phyloP scores from a whole-genome alignment of 2,888 invertebrate genomes.

The Bombyx huttoni region DNA sequence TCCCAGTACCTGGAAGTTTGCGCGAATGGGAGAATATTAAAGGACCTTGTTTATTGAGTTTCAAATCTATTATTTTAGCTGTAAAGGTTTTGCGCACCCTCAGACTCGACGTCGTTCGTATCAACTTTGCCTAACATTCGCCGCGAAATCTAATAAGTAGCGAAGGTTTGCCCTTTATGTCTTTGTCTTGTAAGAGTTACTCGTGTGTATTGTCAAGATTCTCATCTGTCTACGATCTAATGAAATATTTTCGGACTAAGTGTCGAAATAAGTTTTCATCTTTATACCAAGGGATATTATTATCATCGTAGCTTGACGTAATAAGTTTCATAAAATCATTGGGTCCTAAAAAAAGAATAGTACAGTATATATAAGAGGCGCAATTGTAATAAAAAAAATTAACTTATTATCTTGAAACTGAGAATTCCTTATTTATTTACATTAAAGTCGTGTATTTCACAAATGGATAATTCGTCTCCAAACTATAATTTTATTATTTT shows the following conservation, averaged over 20 bases:
- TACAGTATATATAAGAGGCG: not conserved
- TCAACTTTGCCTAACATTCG: slow-evolving; percentile 29
- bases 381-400: not conserved
- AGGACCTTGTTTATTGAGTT: slow-evolving; percentile 24
- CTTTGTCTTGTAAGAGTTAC: slow-evolving; percentile 21
- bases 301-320: not conserved
- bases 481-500: no score
- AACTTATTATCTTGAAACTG: no score
- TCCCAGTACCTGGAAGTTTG: no score
- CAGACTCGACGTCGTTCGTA: slow-evolving; percentile 18
- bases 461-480: no score
- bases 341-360: not conserved
- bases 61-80: slow-evolving; percentile 20
- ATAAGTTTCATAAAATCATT: not conserved
- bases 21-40: slow-evolving; percentile 2
- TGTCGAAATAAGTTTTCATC: not conserved
- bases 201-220: slow-evolving; percentile 11
- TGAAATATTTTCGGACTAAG: slow-evolving; percentile 13
- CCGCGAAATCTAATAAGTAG: slow-evolving; percentile 39
- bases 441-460: no score
- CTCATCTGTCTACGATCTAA: slow-evolving; percentile 19
- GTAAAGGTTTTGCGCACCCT: slow-evolving; percentile 16
- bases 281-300: not conserved
- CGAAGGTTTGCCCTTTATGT: slow-evolving; percentile 25
- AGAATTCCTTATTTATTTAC: no score